Conservation (phyloP, 2,888 invertebrate genomes). For the Chamaedrilus cognettii region DNA sequence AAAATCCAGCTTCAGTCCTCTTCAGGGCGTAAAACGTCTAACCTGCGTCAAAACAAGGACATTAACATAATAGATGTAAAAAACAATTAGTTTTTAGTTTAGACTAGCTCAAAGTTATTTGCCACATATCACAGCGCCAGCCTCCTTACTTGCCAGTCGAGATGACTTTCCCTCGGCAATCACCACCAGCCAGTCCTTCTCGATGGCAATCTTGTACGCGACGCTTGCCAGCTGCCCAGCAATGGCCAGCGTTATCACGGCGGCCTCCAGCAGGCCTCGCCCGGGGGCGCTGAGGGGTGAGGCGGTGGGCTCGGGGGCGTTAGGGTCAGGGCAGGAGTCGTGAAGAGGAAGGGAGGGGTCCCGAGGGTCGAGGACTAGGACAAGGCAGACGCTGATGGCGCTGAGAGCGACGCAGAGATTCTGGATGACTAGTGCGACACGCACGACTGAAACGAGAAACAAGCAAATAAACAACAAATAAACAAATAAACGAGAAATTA, state of each 20-base stretch:
- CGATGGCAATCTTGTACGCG: constrained; percentile 57
- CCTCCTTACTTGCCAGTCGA: constrained; percentile 54
- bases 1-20: too few relatives aligned
- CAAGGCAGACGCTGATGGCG: constrained; percentile 56
- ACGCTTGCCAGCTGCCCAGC: constrained; percentile 47
- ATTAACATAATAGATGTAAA: too few relatives aligned
- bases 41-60: too few relatives aligned
- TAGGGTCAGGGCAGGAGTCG: constrained; percentile 2
- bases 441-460: constrained; percentile 61
- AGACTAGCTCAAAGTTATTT: too few relatives aligned
- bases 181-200: constrained; percentile 62
- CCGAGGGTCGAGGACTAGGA: constrained; percentile 35
- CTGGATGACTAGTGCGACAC: constrained; percentile 59
- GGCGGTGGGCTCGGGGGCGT: constrained; percentile 29
- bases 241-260: constrained; percentile 32
- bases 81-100: too few relatives aligned
- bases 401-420: constrained; percentile 59
- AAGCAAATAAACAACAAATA: too few relatives aligned
- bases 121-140: too few relatives aligned
- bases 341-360: not conserved
- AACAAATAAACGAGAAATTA: too few relatives aligned
- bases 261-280: constrained; percentile 11
- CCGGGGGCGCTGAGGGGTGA: constrained; percentile 12
- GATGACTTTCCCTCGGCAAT: constrained; percentile 48
- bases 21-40: too few relatives aligned